Base-by-base conservation (phyloP, 2,888 invertebrate species). In the Trissonchulus latispiculum region DNA sequence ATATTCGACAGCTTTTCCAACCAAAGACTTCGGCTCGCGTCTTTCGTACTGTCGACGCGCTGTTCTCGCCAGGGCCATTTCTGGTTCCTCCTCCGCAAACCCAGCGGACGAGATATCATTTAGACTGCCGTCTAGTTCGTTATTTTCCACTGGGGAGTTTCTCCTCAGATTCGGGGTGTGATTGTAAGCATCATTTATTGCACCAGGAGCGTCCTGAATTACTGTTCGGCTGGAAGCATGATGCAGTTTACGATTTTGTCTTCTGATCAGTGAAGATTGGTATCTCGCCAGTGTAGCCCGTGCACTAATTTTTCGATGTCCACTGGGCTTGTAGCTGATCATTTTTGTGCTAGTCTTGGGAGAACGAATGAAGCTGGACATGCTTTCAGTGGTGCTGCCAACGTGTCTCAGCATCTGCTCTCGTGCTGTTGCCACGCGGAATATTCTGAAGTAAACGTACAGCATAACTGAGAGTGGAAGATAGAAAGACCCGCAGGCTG, bases 401-500 rank as follows among this genome's bases (percentile, higher is more conserved):
- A 48, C 64, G 28, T 33, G 69, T 15, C 35, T 37, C 28, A 72
- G 35, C 68, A 61, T 2, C 29, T 72, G 59, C 36, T 75, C 75
- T 1, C 75, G 75, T 23, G n/a, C 61, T 35, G 79, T 78, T 0
- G 84, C 84, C 2, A 83, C 80, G n/a, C 78, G 76, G 75, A 82
- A 82, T 28, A 81, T 80, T 37, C 81, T 81, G 77, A 81, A 81
- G 75, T 84, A 84, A 48, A 85, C 84, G 61, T 80, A 83, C 0
- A 83, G 78, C 84, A 84, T 85, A n/a, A 84, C 82, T 64, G 82
- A 73, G 64, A 84, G 77, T 1, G 84, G 84, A 35, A 84, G 78
- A 77, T 83, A 84, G 77, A 85, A 84, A 29, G 85, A 85, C 0
- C 85, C 85, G 35, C 84, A 77, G 2, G 85, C 84, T 18, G 85